Conservation (phyloP, 2,797 vertebrate species). For the Hydrocynus forskahlii region DNA sequence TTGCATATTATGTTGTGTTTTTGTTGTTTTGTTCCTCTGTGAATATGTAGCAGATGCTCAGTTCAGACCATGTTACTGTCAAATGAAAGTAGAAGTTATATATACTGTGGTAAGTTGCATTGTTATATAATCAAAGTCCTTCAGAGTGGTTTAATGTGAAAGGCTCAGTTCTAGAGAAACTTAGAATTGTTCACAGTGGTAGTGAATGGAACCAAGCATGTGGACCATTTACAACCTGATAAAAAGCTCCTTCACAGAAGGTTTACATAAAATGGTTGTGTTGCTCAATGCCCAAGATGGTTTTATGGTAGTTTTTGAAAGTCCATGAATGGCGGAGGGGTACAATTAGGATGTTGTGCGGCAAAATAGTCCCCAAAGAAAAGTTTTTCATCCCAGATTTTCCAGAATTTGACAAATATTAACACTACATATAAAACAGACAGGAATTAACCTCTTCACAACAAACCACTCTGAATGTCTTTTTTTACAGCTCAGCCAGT, state of each 20-base stretch:
- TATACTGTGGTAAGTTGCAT: background rate
- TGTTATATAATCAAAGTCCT: background rate
- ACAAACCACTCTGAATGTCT: background rate
- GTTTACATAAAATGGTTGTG: background rate
- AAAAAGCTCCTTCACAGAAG: background rate
- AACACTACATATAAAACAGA: too few species aligned
- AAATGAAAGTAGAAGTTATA: background rate
- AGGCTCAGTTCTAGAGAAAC: background rate
- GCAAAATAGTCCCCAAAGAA: too few species aligned
- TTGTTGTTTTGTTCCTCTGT: background rate
- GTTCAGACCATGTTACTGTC: background rate
- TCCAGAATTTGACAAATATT: too few species aligned
- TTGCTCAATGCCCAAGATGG: background rate
- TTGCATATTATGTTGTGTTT: background rate
- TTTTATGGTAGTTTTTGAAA: background rate
- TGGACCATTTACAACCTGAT: background rate
- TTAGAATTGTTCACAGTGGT: background rate
- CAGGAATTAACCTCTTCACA: background rate
- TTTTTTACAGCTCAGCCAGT: background rate
- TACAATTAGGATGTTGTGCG: too few species aligned
- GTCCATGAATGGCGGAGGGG: too few species aligned
- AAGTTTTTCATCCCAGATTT: too few species aligned
- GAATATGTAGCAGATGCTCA: slow-evolving; percentile 2
- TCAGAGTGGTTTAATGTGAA: background rate
- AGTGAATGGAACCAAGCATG: background rate